Evolutionary conservation across 1,140 invertebrate genomes (phyloP).

Genomic region (Euborellia annulipes): DNA sequence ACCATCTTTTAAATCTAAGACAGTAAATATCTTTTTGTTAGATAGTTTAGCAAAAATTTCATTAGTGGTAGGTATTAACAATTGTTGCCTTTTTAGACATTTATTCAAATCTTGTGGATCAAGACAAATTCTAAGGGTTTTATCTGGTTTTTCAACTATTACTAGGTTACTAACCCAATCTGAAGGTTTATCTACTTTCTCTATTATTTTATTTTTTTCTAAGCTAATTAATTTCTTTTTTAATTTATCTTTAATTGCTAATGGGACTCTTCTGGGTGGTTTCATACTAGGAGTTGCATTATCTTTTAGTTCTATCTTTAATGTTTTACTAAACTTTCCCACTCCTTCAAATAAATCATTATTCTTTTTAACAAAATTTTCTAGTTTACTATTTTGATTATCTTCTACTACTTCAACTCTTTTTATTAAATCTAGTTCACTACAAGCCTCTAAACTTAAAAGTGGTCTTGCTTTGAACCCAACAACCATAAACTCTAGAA

Average conservation of each 20-base stretch:
- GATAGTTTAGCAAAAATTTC: constrained; percentile 18
- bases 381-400: neutral
- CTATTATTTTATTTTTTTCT: constrained; percentile 11
- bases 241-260: constrained; percentile 19
- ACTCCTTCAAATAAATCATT: constrained; percentile 3
- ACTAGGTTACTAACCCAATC: constrained; percentile 5
- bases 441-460: constrained; percentile 10
- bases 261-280: constrained; percentile 22
- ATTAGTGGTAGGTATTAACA: constrained; percentile 4
- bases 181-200: constrained; percentile 7
- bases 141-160: constrained; percentile 7
- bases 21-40: constrained; percentile 26
- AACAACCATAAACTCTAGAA: constrained; percentile 6
- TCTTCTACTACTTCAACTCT: neutral
- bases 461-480: constrained; percentile 7
- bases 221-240: constrained; percentile 20
- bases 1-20: constrained; percentile 28
- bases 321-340: constrained; percentile 2
- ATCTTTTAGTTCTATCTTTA: constrained; percentile 12
- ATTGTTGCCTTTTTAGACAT: constrained; percentile 4
- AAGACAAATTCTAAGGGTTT: constrained; percentile 5
- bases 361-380: neutral
- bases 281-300: constrained; percentile 17
- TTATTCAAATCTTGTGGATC: constrained; percentile 9
- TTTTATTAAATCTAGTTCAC: constrained; percentile 4